These are phyloP conservation scores for Labrus mixtus DNA, from an alignment of 2,113 vertebrate species.

Conservation along the genomic window DNA sequence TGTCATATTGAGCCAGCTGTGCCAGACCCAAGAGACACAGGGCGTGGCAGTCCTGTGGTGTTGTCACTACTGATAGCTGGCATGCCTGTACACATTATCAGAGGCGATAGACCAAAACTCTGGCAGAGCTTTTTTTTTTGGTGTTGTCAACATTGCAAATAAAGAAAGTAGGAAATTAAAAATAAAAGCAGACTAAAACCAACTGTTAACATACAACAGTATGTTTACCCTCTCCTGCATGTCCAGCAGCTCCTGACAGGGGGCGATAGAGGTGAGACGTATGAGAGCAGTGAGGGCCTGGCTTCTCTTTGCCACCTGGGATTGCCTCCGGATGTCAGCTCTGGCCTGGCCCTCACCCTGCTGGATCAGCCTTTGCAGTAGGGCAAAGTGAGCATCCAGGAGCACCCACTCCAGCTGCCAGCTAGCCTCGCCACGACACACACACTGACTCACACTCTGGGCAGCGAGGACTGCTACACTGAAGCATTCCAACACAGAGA, in stretches of 20 bases:
- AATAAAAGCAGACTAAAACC: not conserved
- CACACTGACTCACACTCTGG: slow-evolving; percentile 77
- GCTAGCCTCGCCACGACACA: slow-evolving; percentile 64
- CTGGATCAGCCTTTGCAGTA: slow-evolving; percentile 77
- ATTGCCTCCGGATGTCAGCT: slow-evolving; percentile 19
- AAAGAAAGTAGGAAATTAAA: no score
- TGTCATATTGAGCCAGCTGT: slow-evolving; percentile 77
- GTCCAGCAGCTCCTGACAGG: slow-evolving; percentile 66
- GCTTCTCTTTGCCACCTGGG: slow-evolving; percentile 70
- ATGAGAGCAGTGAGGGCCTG: slow-evolving; percentile 59
- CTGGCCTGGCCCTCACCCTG: slow-evolving; percentile 33
- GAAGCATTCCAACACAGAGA: slow-evolving; percentile 39
- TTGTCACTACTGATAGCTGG: slow-evolving; percentile 68
- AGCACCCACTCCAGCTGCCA: slow-evolving; percentile 82
- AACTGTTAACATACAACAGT: not conserved
- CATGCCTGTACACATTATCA: slow-evolving; percentile 65
- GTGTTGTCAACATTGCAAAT: not conserved
- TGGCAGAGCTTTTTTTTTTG: not conserved
- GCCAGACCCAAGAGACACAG: slow-evolving; percentile 74
- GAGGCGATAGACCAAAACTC: not conserved
- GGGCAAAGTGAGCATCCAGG: slow-evolving; percentile 77
- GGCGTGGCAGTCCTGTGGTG: slow-evolving; percentile 64
- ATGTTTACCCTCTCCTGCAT: slow-evolving; percentile 65
- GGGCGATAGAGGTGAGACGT: slow-evolving; percentile 66
- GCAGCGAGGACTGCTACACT: slow-evolving; percentile 74